Conservation (phyloP, 2,113 vertebrate species). For the Neoarius graeffei region DNA sequence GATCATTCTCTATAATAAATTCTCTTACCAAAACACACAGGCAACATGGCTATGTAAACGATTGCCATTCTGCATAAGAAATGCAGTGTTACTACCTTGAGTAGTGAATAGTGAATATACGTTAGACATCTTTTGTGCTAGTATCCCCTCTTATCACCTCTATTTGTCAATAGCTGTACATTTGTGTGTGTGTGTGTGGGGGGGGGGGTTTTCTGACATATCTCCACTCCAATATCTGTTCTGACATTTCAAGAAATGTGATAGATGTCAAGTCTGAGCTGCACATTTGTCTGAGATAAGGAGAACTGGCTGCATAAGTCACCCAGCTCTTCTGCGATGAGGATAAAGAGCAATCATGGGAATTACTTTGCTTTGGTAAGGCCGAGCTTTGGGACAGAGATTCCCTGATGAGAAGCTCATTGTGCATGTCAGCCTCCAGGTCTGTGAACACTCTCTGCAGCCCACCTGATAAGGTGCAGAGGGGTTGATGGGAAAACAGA, state of each 20-base stretch:
- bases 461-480: constrained; percentile 82
- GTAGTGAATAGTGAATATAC: constrained; percentile 1
- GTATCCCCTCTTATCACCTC: constrained; percentile 55
- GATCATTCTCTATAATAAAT: neutral
- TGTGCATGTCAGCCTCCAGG: constrained; percentile 74
- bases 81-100: neutral
- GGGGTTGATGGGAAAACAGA: constrained; percentile 67
- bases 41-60: neutral
- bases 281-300: constrained; percentile 65
- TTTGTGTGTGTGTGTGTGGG: neutral
- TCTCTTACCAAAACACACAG: neutral
- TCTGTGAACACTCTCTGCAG: constrained; percentile 73
- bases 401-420: constrained; percentile 52
- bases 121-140: constrained; percentile 42
- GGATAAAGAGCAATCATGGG: constrained; percentile 18
- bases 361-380: constrained; percentile 52
- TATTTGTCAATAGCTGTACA: constrained; percentile 50
- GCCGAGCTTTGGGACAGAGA: constrained; percentile 37
- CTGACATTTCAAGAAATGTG: constrained; percentile 75
- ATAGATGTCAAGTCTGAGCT: constrained; percentile 57
- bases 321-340: constrained; percentile 12
- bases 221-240: constrained; percentile 60
- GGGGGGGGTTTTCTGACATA: constrained; percentile 51
- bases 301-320: constrained; percentile 13
- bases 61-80: neutral